phyloP scores from a whole-genome alignment of 23 tunicate species.

The Halocynthia roretzi region DNA sequence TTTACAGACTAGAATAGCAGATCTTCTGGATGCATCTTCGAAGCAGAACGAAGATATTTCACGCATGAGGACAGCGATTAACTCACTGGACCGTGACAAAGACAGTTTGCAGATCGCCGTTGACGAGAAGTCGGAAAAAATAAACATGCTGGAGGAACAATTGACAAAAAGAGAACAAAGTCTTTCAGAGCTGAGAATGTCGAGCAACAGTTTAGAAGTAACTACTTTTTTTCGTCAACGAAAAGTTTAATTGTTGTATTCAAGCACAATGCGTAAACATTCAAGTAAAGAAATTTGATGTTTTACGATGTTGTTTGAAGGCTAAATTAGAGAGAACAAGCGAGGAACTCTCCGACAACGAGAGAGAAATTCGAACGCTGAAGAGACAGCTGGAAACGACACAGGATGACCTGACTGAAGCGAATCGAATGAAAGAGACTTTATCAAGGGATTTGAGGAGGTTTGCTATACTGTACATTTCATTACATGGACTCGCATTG shows the following conservation, averaged over 20 bases:
- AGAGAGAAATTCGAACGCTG: slow-evolving; percentile 75
- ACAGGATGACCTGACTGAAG: slow-evolving; percentile 53
- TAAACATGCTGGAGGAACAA: slow-evolving; percentile 50
- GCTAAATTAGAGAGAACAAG: slow-evolving; percentile 74
- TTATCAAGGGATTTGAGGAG: slow-evolving; percentile 52
- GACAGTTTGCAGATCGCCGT: slow-evolving; percentile 74
- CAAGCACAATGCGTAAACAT: no score
- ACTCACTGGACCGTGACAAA: slow-evolving; percentile 84
- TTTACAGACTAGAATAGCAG: slow-evolving; percentile 22
- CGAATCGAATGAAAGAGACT: slow-evolving; percentile 49
- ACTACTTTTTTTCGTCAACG: no score
- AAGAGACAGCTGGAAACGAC: slow-evolving; percentile 71
- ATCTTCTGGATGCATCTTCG: slow-evolving; percentile 47
- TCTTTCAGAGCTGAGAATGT: slow-evolving; percentile 41
- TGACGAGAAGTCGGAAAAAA: slow-evolving; percentile 75
- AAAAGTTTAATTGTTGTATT: no score
- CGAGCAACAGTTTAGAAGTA: slow-evolving; percentile 48
- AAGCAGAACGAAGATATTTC: slow-evolving; percentile 75
- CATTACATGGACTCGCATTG: no score
- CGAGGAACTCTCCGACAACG: slow-evolving; percentile 72
- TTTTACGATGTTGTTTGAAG: neutral
- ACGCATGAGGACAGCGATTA: slow-evolving; percentile 60
- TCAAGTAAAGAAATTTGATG: no score
- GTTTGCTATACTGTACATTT: neutral
- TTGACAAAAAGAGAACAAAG: slow-evolving; percentile 56